These are phyloP conservation scores for Ceyx cyanopectus DNA, from an alignment of 2,113 vertebrate genomes.

Conservation along the genomic window DNA sequence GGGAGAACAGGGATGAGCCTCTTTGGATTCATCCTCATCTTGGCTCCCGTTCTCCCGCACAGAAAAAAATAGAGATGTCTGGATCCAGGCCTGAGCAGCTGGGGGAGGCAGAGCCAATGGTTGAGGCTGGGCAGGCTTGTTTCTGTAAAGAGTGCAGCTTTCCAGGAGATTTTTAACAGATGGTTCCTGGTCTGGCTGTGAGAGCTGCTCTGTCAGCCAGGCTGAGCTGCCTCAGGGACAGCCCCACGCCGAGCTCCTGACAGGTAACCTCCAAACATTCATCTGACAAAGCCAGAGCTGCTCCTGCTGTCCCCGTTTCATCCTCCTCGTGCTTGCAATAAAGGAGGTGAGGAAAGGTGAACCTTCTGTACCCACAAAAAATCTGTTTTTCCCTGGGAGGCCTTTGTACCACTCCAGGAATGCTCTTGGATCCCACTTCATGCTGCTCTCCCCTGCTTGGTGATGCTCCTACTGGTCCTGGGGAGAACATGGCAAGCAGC, in stretches of 20 bases:
- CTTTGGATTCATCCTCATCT: neutral
- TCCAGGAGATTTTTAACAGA: neutral
- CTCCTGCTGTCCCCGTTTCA: fast-evolving
- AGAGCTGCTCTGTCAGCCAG: neutral
- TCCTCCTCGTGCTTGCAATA: fast-evolving
- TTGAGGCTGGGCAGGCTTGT: neutral
- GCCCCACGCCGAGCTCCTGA: fast-evolving
- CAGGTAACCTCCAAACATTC: neutral
- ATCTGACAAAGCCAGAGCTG: fast-evolving
- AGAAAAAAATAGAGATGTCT: neutral
- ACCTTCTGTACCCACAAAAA: no score
- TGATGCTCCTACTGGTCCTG: neutral
- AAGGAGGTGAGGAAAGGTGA: neutral
- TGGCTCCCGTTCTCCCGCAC: neutral
- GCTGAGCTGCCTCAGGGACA: neutral
- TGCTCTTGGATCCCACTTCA: no score
- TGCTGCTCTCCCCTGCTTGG: neutral
- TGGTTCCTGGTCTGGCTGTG: neutral
- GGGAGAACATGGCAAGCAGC: fast-evolving
- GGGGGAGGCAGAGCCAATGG: neutral
- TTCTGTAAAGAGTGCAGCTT: neutral
- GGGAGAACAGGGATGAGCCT: neutral
- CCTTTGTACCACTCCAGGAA: fast-evolving
- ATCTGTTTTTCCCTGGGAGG: neutral
- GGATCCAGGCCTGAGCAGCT: neutral